Evolutionary conservation across 2,113 vertebrate genomes (phyloP), one percentile per base, ranked within the genome.

Genomic region (Pagrus major): DNA sequence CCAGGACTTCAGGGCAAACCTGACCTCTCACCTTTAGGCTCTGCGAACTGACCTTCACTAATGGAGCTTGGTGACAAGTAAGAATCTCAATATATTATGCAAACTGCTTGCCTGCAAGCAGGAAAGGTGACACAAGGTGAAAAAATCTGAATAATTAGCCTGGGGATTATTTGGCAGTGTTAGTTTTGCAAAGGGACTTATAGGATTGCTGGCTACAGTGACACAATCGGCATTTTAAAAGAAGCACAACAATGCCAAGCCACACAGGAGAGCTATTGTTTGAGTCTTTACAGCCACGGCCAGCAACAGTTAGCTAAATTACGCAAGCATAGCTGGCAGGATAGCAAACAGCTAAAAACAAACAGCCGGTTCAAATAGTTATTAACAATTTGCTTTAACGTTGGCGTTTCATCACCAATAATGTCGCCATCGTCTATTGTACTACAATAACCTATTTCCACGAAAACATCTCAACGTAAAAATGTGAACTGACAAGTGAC

Each of bases 321-420:
- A 80, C 76, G 79, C 79, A 83, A 81, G 64, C 12, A 56, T 16
- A 76, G 54, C 65, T 67, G 73, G 70, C 70, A 71, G 9, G 76
- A 72, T 91, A 88, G 80, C 87, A 79, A 67, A 72, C 70, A 56
- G 88, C 75, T 89, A 88, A 84, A 86, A 91, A 85, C 87, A 91
- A 37, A 18, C 44, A 69, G 35, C 71, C 54, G 72, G 65, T 65
- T 21, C 4, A 14, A 65, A 46, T 1, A 16, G 4, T 67, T 35
- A 14, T 2, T 9, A 9, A 3, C 6, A 29, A 12, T 23, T 35
- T 44, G 7, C 33, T 35, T 35, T 35, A 35, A 35, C n/a, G n/a
- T n/a, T 4, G 6, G 16, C 33, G 2, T 3, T 15, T 39, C 6
- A 5, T 5, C 0, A 4, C 0, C 7, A 27, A 15, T 1, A 10